These are phyloP conservation scores for Acrobasis consociella DNA, from an alignment of 2,888 invertebrate species.

Conservation along the genomic window DNA sequence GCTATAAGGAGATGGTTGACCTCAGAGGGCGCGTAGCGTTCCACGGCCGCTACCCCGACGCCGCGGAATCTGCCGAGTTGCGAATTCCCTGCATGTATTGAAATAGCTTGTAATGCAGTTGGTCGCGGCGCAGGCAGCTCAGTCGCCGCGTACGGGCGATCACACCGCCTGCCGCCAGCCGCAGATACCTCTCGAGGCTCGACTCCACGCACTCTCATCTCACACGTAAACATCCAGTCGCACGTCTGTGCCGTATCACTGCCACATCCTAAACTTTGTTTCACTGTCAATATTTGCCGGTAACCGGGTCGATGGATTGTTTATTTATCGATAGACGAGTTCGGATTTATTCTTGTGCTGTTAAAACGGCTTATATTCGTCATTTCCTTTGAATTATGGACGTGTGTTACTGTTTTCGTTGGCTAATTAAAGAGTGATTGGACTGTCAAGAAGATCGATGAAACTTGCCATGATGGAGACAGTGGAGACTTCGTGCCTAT, in stretches of 20 bases:
- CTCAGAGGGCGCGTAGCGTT: conserved; percentile 44
- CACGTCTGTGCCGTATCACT: conserved; percentile 44
- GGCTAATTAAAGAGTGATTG: conserved; percentile 10
- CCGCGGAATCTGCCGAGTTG: conserved; percentile 65
- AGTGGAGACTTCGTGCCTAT: conserved; percentile 46
- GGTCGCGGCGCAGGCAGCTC: conserved; percentile 55
- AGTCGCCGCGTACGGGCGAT: conserved; percentile 60
- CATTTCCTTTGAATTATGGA: conserved; percentile 16
- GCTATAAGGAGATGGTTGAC: conserved; percentile 46
- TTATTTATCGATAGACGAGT: conserved; percentile 36
- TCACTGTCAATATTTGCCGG: conserved; percentile 58
- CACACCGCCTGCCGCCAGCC: conserved; percentile 60
- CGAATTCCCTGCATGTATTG: conserved; percentile 73
- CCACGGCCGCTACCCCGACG: conserved; percentile 42
- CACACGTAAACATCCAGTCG: conserved; percentile 55
- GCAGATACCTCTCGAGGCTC: conserved; percentile 40
- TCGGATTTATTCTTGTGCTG: conserved; percentile 25
- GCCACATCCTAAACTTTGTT: conserved; percentile 45
- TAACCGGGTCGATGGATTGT: conserved; percentile 48
- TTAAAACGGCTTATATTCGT: conserved; percentile 2
- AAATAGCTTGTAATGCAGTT: conserved; percentile 73
- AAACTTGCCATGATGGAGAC: conserved; percentile 44
- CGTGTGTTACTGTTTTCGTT: conserved; percentile 14
- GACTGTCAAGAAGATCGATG: background rate
- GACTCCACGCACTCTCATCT: conserved; percentile 49